These are phyloP conservation scores for Acholoe squamosa DNA, from an alignment of 2,888 invertebrate species.

Conservation along the genomic window DNA sequence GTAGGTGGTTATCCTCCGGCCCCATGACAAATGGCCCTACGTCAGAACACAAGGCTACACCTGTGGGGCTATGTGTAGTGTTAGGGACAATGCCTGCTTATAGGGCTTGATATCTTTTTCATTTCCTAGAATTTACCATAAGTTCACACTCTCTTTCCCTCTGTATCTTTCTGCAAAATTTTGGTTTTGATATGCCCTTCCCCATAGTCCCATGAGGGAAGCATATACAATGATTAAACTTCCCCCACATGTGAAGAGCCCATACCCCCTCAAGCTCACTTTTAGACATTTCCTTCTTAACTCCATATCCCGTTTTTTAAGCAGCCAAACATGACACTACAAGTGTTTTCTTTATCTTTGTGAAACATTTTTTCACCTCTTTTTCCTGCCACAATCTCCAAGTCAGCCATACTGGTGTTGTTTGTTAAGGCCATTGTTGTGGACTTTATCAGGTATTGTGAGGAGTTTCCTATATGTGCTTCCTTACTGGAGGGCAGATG, in stretches of 20 bases:
- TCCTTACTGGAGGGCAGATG: background rate
- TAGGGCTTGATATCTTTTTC: no score
- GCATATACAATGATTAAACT: no score
- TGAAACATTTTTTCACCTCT: background rate
- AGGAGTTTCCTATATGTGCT: background rate
- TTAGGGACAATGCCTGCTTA: no score
- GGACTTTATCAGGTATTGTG: background rate
- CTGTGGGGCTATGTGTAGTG: no score
- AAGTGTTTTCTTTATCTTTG: background rate
- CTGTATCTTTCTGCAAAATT: no score
- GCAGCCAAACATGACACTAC: background rate
- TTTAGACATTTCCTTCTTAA: background rate
- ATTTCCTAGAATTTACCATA: no score
- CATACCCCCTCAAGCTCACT: background rate
- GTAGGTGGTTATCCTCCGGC: background rate
- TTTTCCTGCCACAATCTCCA: background rate
- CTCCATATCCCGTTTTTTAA: background rate
- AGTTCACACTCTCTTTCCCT: no score
- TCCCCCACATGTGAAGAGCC: background rate
- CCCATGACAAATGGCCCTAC: background rate
- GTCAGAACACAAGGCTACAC: background rate
- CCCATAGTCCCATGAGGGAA: no score
- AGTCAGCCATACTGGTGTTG: no score
- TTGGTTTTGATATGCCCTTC: no score
- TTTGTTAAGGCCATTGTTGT: background rate